These are phyloP conservation scores for Carollia perspicillata DNA, from an alignment of 2,113 vertebrate genomes.

Conservation along the genomic window DNA sequence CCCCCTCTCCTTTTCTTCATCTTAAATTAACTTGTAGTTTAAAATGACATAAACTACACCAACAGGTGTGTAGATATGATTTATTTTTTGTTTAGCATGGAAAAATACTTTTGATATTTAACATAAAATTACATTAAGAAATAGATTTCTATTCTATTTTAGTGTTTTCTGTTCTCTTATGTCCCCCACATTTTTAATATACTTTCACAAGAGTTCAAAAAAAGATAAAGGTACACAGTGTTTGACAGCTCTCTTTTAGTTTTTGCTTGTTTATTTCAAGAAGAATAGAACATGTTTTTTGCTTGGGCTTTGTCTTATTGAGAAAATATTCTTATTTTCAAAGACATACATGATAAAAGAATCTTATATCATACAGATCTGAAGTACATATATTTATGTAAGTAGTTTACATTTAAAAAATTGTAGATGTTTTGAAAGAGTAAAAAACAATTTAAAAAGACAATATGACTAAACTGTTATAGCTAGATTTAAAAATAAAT, in stretches of 20 bases:
- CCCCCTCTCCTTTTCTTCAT: not conserved
- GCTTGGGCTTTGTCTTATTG: not conserved
- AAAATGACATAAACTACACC: not conserved
- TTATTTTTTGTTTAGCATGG: not conserved
- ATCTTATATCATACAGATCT: not conserved
- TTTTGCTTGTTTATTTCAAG: constrained; percentile 11
- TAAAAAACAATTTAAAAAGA: not conserved
- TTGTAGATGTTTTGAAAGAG: not conserved
- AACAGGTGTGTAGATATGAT: not conserved
- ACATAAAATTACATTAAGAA: constrained; percentile 20
- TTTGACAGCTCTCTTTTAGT: not conserved
- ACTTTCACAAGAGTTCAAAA: not conserved
- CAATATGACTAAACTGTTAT: not conserved
- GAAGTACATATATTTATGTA: constrained; percentile 2
- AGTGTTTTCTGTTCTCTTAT: not conserved
- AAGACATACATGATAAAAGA: not conserved
- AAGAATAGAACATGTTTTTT: not conserved
- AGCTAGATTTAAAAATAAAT: not conserved
- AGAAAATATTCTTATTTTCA: constrained; percentile 9
- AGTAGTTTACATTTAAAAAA: not conserved
- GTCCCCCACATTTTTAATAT: not conserved
- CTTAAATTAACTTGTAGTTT: not conserved
- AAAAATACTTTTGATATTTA: constrained; percentile 19
- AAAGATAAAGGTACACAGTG: not conserved
- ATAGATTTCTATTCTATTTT: not conserved